Evolutionary conservation across 1,140 invertebrate species (phyloP), one percentile per base, ranked within the genome.

Genomic region (Orussus abietinus): DNA sequence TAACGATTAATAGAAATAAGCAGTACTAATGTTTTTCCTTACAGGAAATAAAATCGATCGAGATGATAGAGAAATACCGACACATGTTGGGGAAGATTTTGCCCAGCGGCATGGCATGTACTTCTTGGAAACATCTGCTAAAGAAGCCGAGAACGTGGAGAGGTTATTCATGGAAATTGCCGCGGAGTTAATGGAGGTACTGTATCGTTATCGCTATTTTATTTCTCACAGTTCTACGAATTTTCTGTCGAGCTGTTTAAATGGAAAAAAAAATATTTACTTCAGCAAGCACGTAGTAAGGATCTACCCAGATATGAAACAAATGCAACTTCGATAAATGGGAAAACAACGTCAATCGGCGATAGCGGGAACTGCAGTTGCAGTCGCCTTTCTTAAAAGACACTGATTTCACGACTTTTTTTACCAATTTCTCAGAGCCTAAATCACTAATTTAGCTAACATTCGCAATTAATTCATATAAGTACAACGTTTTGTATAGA

Each of bases 91-190:
- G n/a, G 89, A 95, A 74, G 89, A 96, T 65, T 98, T 96, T 81
- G 91, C 93, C 25, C 85, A 92, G 64, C 80, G 87, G 51, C 90
- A 96, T 68, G 89, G 91, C 53, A 97, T 98, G 92, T 93, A 94
- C 71, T 95, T 97, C 72, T 82, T 98, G 64, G 96, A 99, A 78
- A 98, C 96, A 15, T 98, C 94, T 19, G 95, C 96, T 9, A 97
- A 98, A 75, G 92, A 97, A 74, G 91, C 93, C 19, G 92, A 95
- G 56, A 98, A 98, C 77, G 95, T 99, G 18, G 95, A 98, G 72
- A 85, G 90, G 72, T 75, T 97, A 37, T 97, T 97, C 73, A 87
- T 92, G 80, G 91, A 96, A 71, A 96, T 97, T 57, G 93, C 93
- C 40, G 86, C 90, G 28, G 90, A 92, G 74, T 75, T 93, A 13